A percentile compares a stretch with the other conserved stretches of the same genome.
These are phyloP conservation scores for Bettongia penicillata DNA, from an alignment of 2,113 vertebrate species.

Conservation along the genomic window DNA sequence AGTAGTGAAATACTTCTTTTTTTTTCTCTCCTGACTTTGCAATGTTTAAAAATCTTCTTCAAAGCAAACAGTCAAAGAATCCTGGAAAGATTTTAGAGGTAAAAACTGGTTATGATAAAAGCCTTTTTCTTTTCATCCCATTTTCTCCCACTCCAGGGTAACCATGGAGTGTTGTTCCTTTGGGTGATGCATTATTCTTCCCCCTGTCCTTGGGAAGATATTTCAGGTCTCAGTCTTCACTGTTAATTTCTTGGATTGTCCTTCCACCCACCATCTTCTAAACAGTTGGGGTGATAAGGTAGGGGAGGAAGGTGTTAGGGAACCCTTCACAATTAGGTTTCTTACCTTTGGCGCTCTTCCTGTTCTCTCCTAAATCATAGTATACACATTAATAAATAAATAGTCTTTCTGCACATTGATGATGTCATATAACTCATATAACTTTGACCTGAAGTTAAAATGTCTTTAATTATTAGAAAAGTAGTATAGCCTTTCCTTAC, in stretches of 20 bases:
- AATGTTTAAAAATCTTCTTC: background rate
- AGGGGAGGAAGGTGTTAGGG: background rate
- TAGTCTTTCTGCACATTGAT: conserved; percentile 37
- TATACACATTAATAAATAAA: conserved; percentile 66
- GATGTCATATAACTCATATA: conserved; percentile 76
- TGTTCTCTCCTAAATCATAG: conserved; percentile 46
- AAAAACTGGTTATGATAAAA: conserved; percentile 60
- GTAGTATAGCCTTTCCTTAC: conserved; percentile 59
- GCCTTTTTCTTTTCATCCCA: conserved; percentile 32
- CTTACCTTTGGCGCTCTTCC: background rate
- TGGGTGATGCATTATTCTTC: background rate
- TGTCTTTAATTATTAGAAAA: conserved; percentile 30
- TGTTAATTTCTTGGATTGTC: background rate
- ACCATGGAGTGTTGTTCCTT: background rate
- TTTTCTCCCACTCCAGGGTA: background rate
- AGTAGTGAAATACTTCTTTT: background rate
- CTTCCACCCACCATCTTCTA: background rate
- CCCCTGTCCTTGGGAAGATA: background rate
- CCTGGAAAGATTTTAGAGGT: background rate
- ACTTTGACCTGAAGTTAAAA: conserved; percentile 67
- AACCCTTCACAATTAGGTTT: conserved; percentile 19
- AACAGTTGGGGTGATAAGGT: background rate
- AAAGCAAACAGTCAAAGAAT: background rate
- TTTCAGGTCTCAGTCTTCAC: background rate
- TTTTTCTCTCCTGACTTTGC: background rate